A percentile compares a stretch with the other conserved stretches of the same genome.
phyloP scores from a whole-genome alignment of 2,888 invertebrate species.

The Itoplectis maculator region DNA sequence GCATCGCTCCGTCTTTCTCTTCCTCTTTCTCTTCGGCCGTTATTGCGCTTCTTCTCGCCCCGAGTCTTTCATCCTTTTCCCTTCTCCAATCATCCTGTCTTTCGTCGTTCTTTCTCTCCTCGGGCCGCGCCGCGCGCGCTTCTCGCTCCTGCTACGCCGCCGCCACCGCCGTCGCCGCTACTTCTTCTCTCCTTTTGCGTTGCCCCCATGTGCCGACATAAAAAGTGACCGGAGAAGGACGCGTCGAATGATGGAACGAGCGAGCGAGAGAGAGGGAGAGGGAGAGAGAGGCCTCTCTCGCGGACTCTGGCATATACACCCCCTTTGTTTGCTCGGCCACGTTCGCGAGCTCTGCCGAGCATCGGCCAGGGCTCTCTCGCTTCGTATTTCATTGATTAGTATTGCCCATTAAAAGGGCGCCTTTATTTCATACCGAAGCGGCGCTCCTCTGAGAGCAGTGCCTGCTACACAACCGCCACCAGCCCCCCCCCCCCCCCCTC shows the following conservation, averaged over 20 bases:
- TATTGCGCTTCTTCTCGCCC: constrained; percentile 9
- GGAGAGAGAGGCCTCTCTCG: constrained; percentile 17
- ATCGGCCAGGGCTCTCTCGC: constrained; percentile 75
- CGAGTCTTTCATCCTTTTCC: constrained; percentile 56
- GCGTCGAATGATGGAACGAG: constrained; percentile 37
- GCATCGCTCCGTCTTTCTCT: constrained; percentile 32
- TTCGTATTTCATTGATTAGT: constrained; percentile 84
- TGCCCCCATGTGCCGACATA: constrained; percentile 47
- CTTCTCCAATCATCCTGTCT: constrained; percentile 59
- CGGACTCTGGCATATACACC: constrained; percentile 63
- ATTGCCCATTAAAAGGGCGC: constrained; percentile 83
- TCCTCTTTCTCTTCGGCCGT: neutral
- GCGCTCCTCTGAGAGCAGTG: constrained; percentile 58
- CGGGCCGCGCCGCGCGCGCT: too few species aligned
- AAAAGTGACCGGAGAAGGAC: constrained; percentile 58
- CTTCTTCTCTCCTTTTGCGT: constrained; percentile 56
- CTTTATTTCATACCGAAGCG: constrained; percentile 79
- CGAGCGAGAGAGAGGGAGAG: constrained; percentile 48
- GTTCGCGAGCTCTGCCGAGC: constrained; percentile 71
- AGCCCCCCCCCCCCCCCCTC: constrained; percentile 38
- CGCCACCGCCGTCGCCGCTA: neutral
- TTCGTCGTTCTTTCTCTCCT: constrained; percentile 57
- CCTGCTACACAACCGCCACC: neutral
- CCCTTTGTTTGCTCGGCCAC: constrained; percentile 83
- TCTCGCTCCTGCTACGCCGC: neutral